Percentiles rank a stretch among this genome's conserved stretches.
Conservation (phyloP, 2,888 invertebrate species). For the Eudemis profundana region DNA sequence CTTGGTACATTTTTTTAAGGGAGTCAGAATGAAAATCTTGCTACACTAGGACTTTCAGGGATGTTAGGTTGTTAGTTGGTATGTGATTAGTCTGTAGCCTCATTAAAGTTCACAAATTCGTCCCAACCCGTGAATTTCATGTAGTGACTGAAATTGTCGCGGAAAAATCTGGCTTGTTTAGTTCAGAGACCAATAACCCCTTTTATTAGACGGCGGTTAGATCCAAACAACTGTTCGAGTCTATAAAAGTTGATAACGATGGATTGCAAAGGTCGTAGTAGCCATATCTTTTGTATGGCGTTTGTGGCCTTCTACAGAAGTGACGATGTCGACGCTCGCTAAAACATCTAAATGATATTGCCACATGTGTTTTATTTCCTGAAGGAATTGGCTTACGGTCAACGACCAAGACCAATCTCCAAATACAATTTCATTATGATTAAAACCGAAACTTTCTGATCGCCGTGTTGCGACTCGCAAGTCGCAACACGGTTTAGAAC, state of each 20-base stretch:
- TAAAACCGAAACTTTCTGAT: no score
- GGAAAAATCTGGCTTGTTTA: constrained; percentile 19
- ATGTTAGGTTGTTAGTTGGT: not conserved
- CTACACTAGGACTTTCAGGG: no score
- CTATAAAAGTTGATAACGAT: constrained; percentile 6
- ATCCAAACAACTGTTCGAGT: constrained; percentile 18
- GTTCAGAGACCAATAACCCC: constrained; percentile 17
- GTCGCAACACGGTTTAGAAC: no score
- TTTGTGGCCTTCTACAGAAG: not conserved
- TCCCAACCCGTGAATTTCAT: not conserved
- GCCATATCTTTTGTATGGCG: not conserved
- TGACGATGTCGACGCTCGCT: constrained; percentile 2
- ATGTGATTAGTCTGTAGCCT: not conserved
- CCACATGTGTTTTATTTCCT: constrained; percentile 27
- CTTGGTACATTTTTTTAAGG: no score
- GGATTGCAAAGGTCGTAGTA: constrained; percentile 1
- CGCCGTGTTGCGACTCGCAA: no score
- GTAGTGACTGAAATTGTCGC: not conserved
- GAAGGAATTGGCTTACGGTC: constrained; percentile 15
- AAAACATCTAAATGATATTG: constrained; percentile 18
- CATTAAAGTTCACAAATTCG: not conserved
- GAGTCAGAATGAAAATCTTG: no score
- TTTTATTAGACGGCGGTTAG: constrained; percentile 4
- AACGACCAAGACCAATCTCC: not conserved
- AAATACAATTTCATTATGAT: no score